These are phyloP conservation scores for Halcyon malimbica DNA, from an alignment of 2,113 vertebrate genomes.

Conservation along the genomic window DNA sequence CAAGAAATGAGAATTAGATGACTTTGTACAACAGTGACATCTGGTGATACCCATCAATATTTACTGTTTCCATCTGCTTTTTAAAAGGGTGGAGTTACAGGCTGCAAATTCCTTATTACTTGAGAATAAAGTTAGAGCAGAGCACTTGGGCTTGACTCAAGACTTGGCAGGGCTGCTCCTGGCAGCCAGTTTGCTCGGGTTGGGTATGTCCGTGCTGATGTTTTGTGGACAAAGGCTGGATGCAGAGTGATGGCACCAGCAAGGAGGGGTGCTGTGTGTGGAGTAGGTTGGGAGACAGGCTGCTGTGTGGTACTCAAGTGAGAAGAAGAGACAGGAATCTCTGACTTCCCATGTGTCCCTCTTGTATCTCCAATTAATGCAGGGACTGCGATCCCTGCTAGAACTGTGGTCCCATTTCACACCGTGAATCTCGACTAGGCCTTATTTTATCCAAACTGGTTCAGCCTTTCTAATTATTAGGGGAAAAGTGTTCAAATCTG, in stretches of 20 bases:
- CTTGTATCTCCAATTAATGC: fast-evolving
- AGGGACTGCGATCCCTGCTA: background rate
- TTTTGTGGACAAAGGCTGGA: background rate
- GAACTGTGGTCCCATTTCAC: background rate
- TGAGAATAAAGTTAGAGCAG: background rate
- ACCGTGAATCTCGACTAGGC: background rate
- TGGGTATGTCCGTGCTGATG: background rate
- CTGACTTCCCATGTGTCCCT: background rate
- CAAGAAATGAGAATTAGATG: background rate
- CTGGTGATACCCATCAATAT: conserved; percentile 58
- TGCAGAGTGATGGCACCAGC: background rate
- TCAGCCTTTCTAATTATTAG: background rate
- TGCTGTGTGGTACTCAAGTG: background rate
- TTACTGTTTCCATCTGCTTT: conserved; percentile 9
- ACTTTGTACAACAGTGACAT: conserved; percentile 66
- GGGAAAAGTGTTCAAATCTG: background rate
- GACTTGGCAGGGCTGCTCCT: background rate
- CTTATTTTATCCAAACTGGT: background rate
- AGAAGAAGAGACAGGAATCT: background rate
- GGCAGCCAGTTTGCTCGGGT: background rate
- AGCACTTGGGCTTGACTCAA: background rate
- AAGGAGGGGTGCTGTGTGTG: background rate
- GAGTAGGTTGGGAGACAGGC: background rate
- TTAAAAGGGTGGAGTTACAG: background rate
- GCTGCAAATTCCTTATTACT: background rate